A percentile compares a stretch with the other conserved stretches of the same genome.
These are phyloP conservation scores for Serranus cabrilla DNA, from an alignment of 2,797 vertebrate genomes.

Conservation along the genomic window DNA sequence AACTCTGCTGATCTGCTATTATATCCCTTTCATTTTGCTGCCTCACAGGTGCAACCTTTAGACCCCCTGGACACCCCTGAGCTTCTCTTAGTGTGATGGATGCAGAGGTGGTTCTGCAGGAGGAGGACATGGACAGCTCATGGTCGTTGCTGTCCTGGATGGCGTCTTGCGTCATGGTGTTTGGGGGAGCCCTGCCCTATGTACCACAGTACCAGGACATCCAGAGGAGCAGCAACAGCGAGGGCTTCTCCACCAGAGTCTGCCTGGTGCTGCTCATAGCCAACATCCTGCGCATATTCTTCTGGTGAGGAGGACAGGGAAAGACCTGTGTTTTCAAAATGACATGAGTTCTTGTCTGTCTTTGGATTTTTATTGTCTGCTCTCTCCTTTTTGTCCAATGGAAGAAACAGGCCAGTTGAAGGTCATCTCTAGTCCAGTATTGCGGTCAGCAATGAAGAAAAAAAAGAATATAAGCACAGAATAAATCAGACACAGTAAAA, in stretches of 20 bases:
- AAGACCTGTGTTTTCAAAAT: neutral
- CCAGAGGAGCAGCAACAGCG: constrained; percentile 80
- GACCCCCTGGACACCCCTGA: constrained; percentile 16
- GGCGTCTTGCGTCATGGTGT: constrained; percentile 87
- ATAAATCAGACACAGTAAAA: constrained; percentile 4
- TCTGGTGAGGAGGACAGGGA: constrained; percentile 83
- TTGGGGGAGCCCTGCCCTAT: constrained; percentile 87
- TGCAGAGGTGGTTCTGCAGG: constrained; percentile 66
- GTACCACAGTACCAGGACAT: constrained; percentile 90
- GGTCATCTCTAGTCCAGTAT: constrained; percentile 2
- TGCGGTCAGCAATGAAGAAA: constrained; percentile 12
- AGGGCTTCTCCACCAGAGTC: constrained; percentile 89
- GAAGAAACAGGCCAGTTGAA: neutral
- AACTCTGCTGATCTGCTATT: neutral
- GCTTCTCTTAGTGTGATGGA: constrained; percentile 71
- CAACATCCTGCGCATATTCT: constrained; percentile 90
- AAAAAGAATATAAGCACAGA: neutral
- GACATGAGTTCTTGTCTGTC: neutral
- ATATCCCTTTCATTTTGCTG: neutral
- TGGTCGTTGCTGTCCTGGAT: constrained; percentile 85
- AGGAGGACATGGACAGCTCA: constrained; percentile 70
- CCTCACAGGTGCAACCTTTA: constrained; percentile 2
- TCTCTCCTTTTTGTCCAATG: neutral
- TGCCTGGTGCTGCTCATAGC: constrained; percentile 89
- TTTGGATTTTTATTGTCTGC: neutral